Evolutionary conservation across 2,113 vertebrate genomes (phyloP).

Genomic region (Castor canadensis): DNA sequence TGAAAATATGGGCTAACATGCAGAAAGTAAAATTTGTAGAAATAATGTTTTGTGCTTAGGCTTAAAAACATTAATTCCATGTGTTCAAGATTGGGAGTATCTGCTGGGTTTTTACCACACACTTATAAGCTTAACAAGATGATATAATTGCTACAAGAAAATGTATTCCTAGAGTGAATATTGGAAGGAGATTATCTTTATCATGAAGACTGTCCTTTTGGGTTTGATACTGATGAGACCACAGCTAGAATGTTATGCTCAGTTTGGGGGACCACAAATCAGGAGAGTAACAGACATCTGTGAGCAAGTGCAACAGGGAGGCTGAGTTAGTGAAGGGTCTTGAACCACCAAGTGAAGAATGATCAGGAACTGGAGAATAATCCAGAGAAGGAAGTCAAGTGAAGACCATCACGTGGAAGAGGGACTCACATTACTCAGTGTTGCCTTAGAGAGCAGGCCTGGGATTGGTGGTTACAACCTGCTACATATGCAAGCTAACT

Average conservation of each 20-base stretch:
- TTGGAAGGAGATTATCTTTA: neutral
- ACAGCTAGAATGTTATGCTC: neutral
- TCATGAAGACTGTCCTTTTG: neutral
- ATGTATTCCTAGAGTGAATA: neutral
- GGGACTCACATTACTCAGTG: neutral
- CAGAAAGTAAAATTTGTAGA: conserved; percentile 8
- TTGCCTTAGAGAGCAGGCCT: neutral
- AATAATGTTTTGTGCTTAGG: neutral
- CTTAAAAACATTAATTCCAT: neutral
- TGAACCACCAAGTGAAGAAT: neutral
- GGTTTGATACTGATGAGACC: neutral
- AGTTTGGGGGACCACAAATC: neutral
- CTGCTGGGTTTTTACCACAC: neutral
- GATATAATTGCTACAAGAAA: neutral
- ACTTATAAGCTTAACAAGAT: neutral
- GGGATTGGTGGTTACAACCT: neutral
- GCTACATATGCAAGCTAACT: rapidly evolving
- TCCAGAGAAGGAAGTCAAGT: neutral
- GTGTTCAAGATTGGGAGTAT: neutral
- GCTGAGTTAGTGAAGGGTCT: neutral
- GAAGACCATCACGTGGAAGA: neutral
- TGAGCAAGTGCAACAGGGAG: neutral
- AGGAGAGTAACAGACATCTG: neutral
- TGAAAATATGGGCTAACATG: neutral
- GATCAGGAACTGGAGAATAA: neutral